Evolutionary conservation across 1,140 invertebrate species (phyloP).

Genomic region (Monomorium pharaonis): DNA sequence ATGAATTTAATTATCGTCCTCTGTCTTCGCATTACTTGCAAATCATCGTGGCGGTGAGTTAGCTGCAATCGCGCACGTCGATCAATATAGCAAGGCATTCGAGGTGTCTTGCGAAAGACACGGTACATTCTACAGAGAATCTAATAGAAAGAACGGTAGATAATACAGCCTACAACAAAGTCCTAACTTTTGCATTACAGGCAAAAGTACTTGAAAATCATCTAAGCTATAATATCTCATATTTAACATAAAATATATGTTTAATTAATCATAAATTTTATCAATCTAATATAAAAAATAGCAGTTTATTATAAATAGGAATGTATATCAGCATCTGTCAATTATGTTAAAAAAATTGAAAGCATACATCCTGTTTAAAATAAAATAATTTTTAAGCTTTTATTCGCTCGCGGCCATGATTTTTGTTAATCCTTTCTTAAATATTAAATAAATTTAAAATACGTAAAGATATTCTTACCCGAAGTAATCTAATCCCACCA

Average conservation of each 20-base stretch:
- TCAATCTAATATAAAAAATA: background rate
- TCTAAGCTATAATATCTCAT: background rate
- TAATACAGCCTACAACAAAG: background rate
- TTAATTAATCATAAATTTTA: background rate
- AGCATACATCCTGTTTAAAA: background rate
- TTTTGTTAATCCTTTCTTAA: background rate
- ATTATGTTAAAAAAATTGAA: background rate
- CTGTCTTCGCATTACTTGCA: slow-evolving; percentile 64
- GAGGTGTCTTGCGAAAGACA: background rate
- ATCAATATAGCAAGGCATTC: slow-evolving; percentile 38
- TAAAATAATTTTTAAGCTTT: background rate
- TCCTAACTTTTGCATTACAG: background rate
- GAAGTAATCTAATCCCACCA: slow-evolving; percentile 24
- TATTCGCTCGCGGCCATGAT: too few species aligned
- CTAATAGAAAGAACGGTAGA: background rate
- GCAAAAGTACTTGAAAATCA: background rate
- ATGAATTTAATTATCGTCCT: slow-evolving; percentile 67
- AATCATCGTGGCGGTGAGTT: slow-evolving; percentile 28
- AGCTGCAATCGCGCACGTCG: slow-evolving; percentile 57
- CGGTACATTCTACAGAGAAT: background rate
- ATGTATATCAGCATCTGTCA: background rate
- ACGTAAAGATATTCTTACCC: background rate
- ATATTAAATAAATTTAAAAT: background rate
- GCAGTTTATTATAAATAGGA: background rate
- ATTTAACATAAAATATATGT: background rate